A percentile compares a stretch with the other conserved stretches of the same genome.
phyloP scores from a whole-genome alignment of 2,113 vertebrate species.

The Chaetodon trifascialis region DNA sequence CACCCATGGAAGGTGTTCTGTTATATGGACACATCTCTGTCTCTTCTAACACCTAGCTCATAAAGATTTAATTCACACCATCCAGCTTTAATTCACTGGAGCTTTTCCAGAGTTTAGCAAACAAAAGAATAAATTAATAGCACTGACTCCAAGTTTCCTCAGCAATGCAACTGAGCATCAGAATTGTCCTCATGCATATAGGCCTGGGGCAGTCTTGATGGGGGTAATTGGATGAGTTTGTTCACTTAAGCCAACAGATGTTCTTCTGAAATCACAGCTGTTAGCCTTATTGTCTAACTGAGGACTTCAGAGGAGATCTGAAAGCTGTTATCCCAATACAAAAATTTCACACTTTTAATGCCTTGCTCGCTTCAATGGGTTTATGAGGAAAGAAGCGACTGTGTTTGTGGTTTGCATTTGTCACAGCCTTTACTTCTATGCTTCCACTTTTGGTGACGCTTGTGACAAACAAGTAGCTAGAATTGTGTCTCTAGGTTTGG shows the following conservation, averaged over 20 bases:
- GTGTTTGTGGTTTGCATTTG: constrained; percentile 25
- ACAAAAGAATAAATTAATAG: constrained; percentile 14
- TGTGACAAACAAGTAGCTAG: constrained; percentile 1
- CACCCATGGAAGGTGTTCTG: constrained; percentile 37
- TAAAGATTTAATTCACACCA: constrained; percentile 19
- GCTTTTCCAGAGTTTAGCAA: constrained; percentile 17
- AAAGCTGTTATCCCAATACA: constrained; percentile 26
- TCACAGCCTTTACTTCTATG: background rate
- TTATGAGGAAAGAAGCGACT: constrained; percentile 15
- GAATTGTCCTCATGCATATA: constrained; percentile 17
- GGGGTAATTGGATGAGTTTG: constrained; percentile 54
- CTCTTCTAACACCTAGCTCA: background rate
- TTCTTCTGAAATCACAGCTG: constrained; percentile 56
- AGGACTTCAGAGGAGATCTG: constrained; percentile 39
- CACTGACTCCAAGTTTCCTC: constrained; percentile 24
- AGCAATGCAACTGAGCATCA: constrained; percentile 23
- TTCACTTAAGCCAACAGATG: constrained; percentile 62
- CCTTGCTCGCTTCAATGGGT: constrained; percentile 31
- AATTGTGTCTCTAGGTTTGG: constrained; percentile 16
- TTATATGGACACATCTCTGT: constrained; percentile 15
- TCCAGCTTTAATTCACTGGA: constrained; percentile 14
- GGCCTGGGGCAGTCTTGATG: constrained; percentile 36
- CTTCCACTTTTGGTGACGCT: constrained; percentile 32
- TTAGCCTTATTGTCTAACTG: constrained; percentile 46
- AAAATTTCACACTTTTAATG: constrained; percentile 22